A percentile compares a stretch with the other conserved stretches of the same genome.
Evolutionary conservation across 2,888 invertebrate genomes (phyloP).

Genomic region (Busseola fusca): DNA sequence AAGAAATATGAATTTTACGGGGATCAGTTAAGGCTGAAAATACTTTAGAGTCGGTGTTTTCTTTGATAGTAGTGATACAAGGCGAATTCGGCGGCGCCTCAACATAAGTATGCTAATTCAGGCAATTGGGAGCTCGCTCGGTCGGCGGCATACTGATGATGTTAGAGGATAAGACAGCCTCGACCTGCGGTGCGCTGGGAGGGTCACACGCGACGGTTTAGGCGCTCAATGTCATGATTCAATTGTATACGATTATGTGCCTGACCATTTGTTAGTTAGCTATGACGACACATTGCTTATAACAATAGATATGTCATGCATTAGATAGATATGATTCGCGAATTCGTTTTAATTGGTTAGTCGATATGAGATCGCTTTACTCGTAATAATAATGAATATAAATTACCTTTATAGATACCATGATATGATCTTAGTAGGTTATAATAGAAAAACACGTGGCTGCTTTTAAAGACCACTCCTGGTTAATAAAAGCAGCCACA

Average conservation of each 20-base stretch:
- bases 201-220: slow-evolving; percentile 48
- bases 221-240: slow-evolving; percentile 52
- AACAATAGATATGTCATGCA: slow-evolving; percentile 16
- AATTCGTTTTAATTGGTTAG: slow-evolving; percentile 10
- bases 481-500: background rate
- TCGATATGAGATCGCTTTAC: slow-evolving; percentile 1
- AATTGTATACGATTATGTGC: slow-evolving; percentile 52
- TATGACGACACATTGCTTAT: slow-evolving; percentile 20
- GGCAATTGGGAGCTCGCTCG: slow-evolving; percentile 76
- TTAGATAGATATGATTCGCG: slow-evolving; percentile 20
- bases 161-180: slow-evolving; percentile 46
- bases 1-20: slow-evolving; percentile 62
- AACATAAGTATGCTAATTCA: slow-evolving; percentile 83
- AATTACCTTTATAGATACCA: background rate
- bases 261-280: slow-evolving; percentile 37
- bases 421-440: background rate
- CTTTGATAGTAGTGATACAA: slow-evolving; percentile 78
- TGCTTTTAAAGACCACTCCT: background rate
- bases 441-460: background rate
- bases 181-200: slow-evolving; percentile 38
- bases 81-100: slow-evolving; percentile 81
- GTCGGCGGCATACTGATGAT: slow-evolving; percentile 75
- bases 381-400: background rate
- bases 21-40: slow-evolving; percentile 56
- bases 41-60: slow-evolving; percentile 67